A percentile compares a stretch with the other conserved stretches of the same genome.
These are phyloP conservation scores for Sterrhoptilus dennistouni DNA, from an alignment of 2,113 vertebrate genomes.

Conservation along the genomic window DNA sequence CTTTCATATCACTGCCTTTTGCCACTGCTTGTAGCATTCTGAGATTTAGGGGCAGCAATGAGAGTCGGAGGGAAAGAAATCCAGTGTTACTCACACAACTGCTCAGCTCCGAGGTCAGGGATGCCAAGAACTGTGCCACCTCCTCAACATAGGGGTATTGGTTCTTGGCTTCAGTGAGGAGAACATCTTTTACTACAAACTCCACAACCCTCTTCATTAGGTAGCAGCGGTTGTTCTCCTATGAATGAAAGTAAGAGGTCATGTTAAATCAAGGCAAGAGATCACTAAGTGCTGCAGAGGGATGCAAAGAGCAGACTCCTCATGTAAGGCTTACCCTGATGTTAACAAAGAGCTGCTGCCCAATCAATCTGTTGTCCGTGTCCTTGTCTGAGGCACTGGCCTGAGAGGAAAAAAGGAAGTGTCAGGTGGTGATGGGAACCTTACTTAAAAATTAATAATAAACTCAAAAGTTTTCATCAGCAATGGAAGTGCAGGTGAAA, in stretches of 20 bases:
- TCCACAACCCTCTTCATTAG: slow-evolving; percentile 75
- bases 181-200: slow-evolving; percentile 67
- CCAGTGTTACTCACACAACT: slow-evolving; percentile 65
- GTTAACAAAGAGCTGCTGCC: slow-evolving; percentile 50
- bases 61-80: neutral
- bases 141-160: slow-evolving; percentile 41
- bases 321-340: slow-evolving; percentile 50
- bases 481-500: neutral
- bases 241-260: neutral
- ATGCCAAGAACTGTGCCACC: slow-evolving; percentile 69
- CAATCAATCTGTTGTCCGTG: slow-evolving; percentile 73
- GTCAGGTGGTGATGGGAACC: neutral
- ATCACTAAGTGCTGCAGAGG: neutral
- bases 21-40: neutral
- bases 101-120: slow-evolving; percentile 61
- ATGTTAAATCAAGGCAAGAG: neutral
- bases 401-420: slow-evolving; percentile 20
- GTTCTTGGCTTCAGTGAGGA: slow-evolving; percentile 17
- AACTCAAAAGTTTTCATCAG: neutral
- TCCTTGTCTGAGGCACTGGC: slow-evolving; percentile 64
- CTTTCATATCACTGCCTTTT: slow-evolving; percentile 4
- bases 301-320: neutral
- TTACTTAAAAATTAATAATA: neutral
- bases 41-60: neutral
- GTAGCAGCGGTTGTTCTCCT: slow-evolving; percentile 76